Evolutionary conservation across 2,888 invertebrate genomes (phyloP).

Genomic region (Coelinius sp.): DNA sequence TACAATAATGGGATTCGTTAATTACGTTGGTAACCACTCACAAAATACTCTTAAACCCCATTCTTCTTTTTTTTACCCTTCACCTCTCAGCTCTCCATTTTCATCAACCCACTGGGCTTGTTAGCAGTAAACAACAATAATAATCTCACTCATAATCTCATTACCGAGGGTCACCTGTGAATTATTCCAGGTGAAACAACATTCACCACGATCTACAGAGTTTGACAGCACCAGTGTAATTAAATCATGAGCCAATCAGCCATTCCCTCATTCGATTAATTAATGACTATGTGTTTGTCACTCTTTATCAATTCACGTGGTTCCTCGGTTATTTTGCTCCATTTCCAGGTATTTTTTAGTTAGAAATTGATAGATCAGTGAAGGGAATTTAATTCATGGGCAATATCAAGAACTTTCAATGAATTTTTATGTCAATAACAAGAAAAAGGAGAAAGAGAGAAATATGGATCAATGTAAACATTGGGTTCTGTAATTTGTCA

Average conservation of each 20-base stretch:
- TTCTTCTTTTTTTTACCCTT: neutral
- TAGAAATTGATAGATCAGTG: neutral
- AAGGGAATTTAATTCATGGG: conserved; percentile 1
- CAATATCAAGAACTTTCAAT: neutral
- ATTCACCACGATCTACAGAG: conserved; percentile 27
- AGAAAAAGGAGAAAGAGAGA: no score
- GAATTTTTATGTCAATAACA: neutral
- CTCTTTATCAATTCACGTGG: neutral
- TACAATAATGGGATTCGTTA: conserved; percentile 21
- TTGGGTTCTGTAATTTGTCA: neutral
- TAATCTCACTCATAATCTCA: conserved; percentile 62
- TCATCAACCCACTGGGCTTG: conserved; percentile 53
- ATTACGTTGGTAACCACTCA: conserved; percentile 29
- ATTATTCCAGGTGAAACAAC: conserved; percentile 36
- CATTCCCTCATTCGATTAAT: conserved; percentile 60
- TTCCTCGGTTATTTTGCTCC: neutral
- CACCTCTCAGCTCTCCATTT: conserved; percentile 23
- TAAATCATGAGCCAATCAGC: conserved; percentile 64
- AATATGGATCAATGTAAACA: neutral
- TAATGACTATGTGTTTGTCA: conserved; percentile 49
- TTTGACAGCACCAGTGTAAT: conserved; percentile 50
- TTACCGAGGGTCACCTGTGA: conserved; percentile 48
- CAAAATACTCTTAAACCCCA: conserved; percentile 7
- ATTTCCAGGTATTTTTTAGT: conserved; percentile 9
- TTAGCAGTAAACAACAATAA: conserved; percentile 65